Conservation (phyloP, 2,797 vertebrate species). For the Hydrocynus forskahlii region DNA sequence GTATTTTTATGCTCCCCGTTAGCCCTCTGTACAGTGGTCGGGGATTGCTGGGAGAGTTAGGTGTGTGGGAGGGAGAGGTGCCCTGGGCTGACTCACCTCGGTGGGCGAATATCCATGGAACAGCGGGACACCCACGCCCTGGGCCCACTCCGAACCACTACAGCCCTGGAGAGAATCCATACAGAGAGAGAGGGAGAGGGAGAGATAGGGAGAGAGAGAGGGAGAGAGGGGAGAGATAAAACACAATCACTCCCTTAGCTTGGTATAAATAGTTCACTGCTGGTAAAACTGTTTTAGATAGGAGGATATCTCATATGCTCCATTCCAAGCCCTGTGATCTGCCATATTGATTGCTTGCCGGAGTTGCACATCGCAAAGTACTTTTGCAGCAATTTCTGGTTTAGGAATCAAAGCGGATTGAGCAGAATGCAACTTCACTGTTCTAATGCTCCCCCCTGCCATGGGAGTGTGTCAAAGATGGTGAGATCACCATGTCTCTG, state of each 20-base stretch:
- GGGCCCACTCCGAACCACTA: slow-evolving; percentile 53
- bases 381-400: slow-evolving; percentile 12
- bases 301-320: slow-evolving; percentile 32
- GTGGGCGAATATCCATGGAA: slow-evolving; percentile 60
- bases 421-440: slow-evolving; percentile 1
- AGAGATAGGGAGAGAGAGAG: slow-evolving; percentile 28
- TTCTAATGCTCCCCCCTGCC: not conserved
- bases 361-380: slow-evolving; percentile 14
- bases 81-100: slow-evolving; percentile 61
- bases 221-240: slow-evolving; percentile 37
- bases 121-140: slow-evolving; percentile 61
- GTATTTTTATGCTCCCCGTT: slow-evolving; percentile 35
- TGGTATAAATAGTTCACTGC: slow-evolving; percentile 35
- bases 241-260: slow-evolving; percentile 37
- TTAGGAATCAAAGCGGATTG: not conserved
- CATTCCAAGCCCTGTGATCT: slow-evolving; percentile 20
- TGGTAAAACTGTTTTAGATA: slow-evolving; percentile 41
- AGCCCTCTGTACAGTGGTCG: slow-evolving; percentile 37
- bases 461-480: not conserved
- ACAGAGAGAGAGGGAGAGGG: slow-evolving; percentile 35
- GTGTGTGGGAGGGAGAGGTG: slow-evolving; percentile 50
- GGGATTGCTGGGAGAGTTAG: slow-evolving; percentile 20
- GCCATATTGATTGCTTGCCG: slow-evolving; percentile 23
- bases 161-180: slow-evolving; percentile 48
- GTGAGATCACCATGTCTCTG: not conserved